Percentiles rank a stretch among this genome's conserved stretches.
phyloP scores from a whole-genome alignment of 2,888 invertebrate genomes.

The Drosophila siamana region DNA sequence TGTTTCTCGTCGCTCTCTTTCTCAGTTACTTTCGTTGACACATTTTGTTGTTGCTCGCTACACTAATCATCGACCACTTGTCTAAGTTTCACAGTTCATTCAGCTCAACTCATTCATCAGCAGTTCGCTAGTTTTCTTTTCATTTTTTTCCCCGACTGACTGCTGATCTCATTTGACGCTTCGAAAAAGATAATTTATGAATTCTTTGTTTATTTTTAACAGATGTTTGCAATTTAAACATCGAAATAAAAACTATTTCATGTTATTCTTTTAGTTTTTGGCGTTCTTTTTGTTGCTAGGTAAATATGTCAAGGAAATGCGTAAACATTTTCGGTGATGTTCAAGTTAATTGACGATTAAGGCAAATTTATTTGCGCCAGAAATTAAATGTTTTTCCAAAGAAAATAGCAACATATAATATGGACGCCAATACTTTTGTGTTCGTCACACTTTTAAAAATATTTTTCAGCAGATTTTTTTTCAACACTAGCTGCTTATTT shows the following conservation, averaged over 20 bases:
- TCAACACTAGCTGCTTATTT: not conserved
- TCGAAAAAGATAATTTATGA: constrained; percentile 43
- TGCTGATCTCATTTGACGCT: constrained; percentile 71
- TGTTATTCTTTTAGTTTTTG: constrained; percentile 36
- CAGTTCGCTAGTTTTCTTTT: constrained; percentile 23
- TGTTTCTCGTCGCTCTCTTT: constrained; percentile 19
- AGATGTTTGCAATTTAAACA: constrained; percentile 68
- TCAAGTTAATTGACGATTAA: not conserved
- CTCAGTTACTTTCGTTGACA: constrained; percentile 73
- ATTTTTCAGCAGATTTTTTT: not conserved
- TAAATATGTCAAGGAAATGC: constrained; percentile 74
- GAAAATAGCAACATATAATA: no score
- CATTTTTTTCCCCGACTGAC: constrained; percentile 29
- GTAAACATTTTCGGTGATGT: constrained; percentile 41
- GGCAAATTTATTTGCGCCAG: not conserved
- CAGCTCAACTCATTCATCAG: constrained; percentile 44
- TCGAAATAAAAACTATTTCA: constrained; percentile 7
- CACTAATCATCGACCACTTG: constrained; percentile 51
- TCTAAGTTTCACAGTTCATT: constrained; percentile 17
- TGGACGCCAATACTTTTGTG: no score
- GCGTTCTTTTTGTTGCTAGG: constrained; percentile 19
- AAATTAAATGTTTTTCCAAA: not conserved
- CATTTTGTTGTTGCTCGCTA: constrained; percentile 46
- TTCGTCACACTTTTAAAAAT: no score
- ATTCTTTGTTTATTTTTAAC: constrained; percentile 59